A percentile compares a stretch with the other conserved stretches of the same genome.
These are phyloP conservation scores for Gymnothorax javanicus DNA, from an alignment of 2,797 vertebrate genomes.

Conservation along the genomic window DNA sequence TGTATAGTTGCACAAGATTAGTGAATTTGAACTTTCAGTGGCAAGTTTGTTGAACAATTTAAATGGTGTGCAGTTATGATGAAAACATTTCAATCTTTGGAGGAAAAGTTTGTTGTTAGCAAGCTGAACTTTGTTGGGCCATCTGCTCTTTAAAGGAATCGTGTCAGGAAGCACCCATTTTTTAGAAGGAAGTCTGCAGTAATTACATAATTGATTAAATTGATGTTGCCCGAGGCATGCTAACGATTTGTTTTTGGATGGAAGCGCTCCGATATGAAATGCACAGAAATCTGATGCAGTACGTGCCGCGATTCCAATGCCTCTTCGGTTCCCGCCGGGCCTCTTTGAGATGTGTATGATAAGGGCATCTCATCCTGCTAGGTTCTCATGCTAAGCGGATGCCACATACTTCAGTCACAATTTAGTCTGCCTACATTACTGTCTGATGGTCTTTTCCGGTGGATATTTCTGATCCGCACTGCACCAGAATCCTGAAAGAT, in stretches of 20 bases:
- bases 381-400: not conserved
- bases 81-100: constrained; percentile 50
- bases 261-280: constrained; percentile 36
- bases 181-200: constrained; percentile 13
- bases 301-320: constrained; percentile 14
- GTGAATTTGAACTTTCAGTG: constrained; percentile 55
- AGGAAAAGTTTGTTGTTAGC: not conserved
- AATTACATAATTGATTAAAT: constrained; percentile 41
- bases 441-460: constrained; percentile 2
- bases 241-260: constrained; percentile 29
- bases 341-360: not conserved
- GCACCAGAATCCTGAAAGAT: constrained; percentile 15
- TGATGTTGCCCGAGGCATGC: constrained; percentile 37
- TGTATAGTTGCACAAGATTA: constrained; percentile 59
- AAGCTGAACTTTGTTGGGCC: not conserved
- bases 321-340: not conserved
- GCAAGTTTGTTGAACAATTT: constrained; percentile 58
- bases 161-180: constrained; percentile 38
- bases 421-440: constrained; percentile 26
- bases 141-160: not conserved
- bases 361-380: constrained; percentile 18
- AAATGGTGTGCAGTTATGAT: constrained; percentile 60
- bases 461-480: constrained; percentile 1
- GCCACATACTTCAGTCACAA: not conserved
- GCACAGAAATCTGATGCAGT: constrained; percentile 25